Evolutionary conservation across 2,888 invertebrate species (phyloP).

Genomic region (Morpho deidamia): DNA sequence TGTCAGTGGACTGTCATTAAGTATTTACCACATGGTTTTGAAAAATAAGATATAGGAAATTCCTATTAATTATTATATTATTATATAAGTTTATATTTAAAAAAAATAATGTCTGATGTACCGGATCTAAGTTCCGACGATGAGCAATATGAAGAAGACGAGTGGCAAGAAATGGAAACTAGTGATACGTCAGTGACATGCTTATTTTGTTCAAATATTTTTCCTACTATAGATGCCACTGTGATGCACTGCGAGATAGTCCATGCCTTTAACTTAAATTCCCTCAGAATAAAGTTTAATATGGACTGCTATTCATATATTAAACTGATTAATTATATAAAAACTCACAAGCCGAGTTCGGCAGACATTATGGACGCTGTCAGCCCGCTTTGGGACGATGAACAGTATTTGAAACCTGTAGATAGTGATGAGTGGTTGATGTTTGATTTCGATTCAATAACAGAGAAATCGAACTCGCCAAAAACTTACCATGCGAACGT

Average conservation of each 20-base stretch:
- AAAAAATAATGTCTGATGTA: slow-evolving; percentile 54
- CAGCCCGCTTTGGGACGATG: slow-evolving; percentile 83
- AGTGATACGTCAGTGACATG: slow-evolving; percentile 73
- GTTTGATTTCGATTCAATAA: slow-evolving; percentile 82
- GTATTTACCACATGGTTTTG: slow-evolving; percentile 36
- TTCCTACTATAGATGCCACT: slow-evolving; percentile 80
- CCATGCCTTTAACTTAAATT: slow-evolving; percentile 82
- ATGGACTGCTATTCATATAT: slow-evolving; percentile 91
- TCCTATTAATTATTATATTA: not conserved
- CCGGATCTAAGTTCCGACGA: slow-evolving; percentile 74
- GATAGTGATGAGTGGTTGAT: slow-evolving; percentile 90
- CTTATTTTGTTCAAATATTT: slow-evolving; percentile 84
- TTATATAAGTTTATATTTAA: not conserved
- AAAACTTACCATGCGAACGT: slow-evolving; percentile 78
- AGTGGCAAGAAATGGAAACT: slow-evolving; percentile 72
- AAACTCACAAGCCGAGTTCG: slow-evolving; percentile 78
- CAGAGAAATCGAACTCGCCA: slow-evolving; percentile 55
- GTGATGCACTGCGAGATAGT: slow-evolving; percentile 81
- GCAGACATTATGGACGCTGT: slow-evolving; percentile 74
- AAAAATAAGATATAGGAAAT: slow-evolving; percentile 1
- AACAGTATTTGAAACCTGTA: slow-evolving; percentile 87
- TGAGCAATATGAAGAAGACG: slow-evolving; percentile 67
- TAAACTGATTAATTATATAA: slow-evolving; percentile 89
- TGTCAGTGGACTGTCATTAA: slow-evolving; percentile 9
- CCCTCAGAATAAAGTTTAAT: slow-evolving; percentile 82